Conservation (phyloP, 1,140 invertebrate species). For the Drosophila paulistorum region DNA sequence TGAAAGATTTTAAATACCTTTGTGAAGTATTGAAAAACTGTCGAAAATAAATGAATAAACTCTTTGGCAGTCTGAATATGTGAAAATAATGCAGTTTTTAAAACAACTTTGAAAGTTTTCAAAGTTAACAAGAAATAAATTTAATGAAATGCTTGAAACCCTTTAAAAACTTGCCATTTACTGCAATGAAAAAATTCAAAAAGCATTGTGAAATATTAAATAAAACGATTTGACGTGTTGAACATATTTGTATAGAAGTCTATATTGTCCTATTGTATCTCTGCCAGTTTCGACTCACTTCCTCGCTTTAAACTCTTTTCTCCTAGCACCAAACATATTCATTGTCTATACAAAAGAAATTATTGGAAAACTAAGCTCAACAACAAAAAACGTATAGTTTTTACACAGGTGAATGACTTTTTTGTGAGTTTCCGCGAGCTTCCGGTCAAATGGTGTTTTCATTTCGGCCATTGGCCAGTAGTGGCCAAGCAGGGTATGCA, state of each 20-base stretch:
- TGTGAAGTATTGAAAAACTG: background rate
- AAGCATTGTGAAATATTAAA: too few species aligned
- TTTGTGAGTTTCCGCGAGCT: slow-evolving; percentile 74
- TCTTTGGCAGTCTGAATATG: too few species aligned
- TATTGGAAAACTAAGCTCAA: slow-evolving; percentile 58
- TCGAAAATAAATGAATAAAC: too few species aligned
- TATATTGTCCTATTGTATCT: background rate
- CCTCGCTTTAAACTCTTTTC: slow-evolving; percentile 27
- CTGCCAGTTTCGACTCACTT: slow-evolving; percentile 1
- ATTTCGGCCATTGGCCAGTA: slow-evolving; percentile 59
- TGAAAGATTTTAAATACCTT: background rate
- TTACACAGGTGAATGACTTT: slow-evolving; percentile 82
- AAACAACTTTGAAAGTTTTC: too few species aligned
- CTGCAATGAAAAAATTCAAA: too few species aligned
- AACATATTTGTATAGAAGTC: too few species aligned
- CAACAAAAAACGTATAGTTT: slow-evolving; percentile 39
- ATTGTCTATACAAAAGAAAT: slow-evolving; percentile 28
- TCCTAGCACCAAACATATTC: slow-evolving; percentile 37
- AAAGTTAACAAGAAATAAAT: too few species aligned
- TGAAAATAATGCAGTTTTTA: too few species aligned
- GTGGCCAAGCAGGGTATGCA: slow-evolving; percentile 20
- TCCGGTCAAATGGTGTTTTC: slow-evolving; percentile 81
- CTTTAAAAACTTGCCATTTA: too few species aligned
- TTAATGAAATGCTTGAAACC: too few species aligned
- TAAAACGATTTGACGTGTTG: too few species aligned